A percentile compares a stretch with the other conserved stretches of the same genome.
These are phyloP conservation scores for Machimus atricapillus DNA, from an alignment of 2,888 invertebrate species.

Conservation along the genomic window DNA sequence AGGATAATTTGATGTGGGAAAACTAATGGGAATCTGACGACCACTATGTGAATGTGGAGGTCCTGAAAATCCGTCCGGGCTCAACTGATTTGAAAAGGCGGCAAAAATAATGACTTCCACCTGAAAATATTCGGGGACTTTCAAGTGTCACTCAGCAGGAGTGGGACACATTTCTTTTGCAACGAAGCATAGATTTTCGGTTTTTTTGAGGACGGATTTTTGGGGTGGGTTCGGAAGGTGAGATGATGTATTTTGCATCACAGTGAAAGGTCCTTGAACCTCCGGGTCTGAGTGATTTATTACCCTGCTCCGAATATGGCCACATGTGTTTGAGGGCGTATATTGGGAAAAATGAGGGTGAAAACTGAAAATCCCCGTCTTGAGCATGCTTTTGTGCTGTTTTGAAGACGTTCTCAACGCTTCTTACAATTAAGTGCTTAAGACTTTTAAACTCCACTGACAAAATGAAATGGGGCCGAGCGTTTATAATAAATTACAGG, in stretches of 20 bases:
- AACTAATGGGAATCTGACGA: constrained; percentile 3
- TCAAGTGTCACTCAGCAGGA: background rate
- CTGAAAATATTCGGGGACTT: background rate
- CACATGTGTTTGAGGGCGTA: background rate
- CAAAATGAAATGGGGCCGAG: background rate
- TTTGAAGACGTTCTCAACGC: background rate
- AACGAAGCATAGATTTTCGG: background rate
- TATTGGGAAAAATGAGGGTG: background rate
- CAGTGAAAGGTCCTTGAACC: background rate
- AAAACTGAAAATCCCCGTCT: background rate
- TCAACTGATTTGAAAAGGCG: background rate
- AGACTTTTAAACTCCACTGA: background rate
- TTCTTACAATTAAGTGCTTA: background rate
- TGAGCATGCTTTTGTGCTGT: background rate
- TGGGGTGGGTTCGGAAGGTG: background rate
- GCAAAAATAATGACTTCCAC: constrained; percentile 5
- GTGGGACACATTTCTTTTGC: background rate
- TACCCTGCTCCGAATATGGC: background rate
- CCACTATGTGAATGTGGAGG: background rate
- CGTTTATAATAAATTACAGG: background rate
- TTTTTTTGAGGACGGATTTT: background rate
- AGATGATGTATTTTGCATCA: background rate
- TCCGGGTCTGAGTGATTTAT: background rate
- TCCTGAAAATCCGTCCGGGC: background rate
- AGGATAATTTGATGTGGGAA: background rate